Conservation (phyloP, 2,113 vertebrate genomes). For the Pygoscelis adeliae region DNA sequence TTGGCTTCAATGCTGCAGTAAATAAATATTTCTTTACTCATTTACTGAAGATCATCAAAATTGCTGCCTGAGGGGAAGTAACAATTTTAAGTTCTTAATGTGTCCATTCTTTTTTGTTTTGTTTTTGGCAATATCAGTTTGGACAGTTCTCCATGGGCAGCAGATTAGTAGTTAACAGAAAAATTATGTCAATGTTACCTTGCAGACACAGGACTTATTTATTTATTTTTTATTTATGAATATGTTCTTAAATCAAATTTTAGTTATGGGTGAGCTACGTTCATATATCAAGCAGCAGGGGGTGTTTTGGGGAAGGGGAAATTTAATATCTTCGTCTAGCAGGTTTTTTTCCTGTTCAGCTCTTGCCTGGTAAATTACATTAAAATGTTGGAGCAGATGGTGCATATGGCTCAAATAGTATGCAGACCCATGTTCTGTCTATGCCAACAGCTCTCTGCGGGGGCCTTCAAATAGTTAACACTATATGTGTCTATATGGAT, state of each 20-base stretch:
- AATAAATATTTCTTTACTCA: background rate
- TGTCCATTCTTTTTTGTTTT: background rate
- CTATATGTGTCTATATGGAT: background rate
- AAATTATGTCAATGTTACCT: background rate
- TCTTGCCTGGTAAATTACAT: slow-evolving; percentile 44
- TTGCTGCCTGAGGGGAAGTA: background rate
- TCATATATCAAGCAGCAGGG: slow-evolving; percentile 42
- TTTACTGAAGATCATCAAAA: background rate
- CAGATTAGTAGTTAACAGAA: background rate
- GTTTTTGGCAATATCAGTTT: background rate
- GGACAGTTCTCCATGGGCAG: background rate
- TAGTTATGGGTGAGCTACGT: slow-evolving; percentile 26
- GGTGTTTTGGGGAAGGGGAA: background rate
- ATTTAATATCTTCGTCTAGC: slow-evolving; percentile 28
- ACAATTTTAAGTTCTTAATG: background rate
- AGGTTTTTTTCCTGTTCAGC: background rate
- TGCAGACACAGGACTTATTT: background rate
- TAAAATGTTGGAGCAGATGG: slow-evolving; percentile 64
- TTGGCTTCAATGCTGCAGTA: background rate
- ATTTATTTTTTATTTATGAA: background rate
- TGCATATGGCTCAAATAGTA: slow-evolving; percentile 18
- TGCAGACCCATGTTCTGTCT: slow-evolving; percentile 36
- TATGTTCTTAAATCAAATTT: slow-evolving; percentile 31
- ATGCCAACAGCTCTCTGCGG: slow-evolving; percentile 16
- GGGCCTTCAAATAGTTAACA: slow-evolving; percentile 55